phyloP scores from a whole-genome alignment of 2,113 vertebrate species.

The Neogale vison region DNA sequence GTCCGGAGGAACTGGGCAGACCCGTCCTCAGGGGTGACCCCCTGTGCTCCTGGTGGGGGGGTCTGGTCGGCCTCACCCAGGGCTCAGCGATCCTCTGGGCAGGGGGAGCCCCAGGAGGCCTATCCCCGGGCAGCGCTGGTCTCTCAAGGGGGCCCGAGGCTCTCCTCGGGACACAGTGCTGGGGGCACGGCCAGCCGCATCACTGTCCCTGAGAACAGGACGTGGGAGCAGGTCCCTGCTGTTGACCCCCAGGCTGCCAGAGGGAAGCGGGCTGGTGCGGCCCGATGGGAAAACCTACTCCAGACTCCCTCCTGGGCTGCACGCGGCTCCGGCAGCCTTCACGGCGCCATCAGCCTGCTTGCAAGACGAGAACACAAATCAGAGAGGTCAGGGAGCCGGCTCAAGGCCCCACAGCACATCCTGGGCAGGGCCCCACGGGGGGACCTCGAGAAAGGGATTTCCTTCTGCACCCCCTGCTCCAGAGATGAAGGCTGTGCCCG shows the following conservation, averaged over 20 bases:
- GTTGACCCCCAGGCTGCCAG: background rate
- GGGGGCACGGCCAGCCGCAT: background rate
- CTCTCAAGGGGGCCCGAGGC: background rate
- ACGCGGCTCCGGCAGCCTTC: background rate
- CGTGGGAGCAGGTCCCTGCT: background rate
- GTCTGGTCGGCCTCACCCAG: background rate
- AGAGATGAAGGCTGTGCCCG: fast-evolving
- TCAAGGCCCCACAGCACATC: background rate
- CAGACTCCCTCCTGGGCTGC: background rate
- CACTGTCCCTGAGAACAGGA: background rate
- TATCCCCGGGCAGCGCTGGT: background rate
- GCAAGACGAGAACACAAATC: background rate
- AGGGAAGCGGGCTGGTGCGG: background rate
- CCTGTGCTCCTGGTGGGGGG: background rate
- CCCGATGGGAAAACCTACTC: fast-evolving
- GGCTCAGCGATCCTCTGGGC: background rate
- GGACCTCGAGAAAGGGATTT: background rate
- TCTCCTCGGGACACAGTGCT: background rate
- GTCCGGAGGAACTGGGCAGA: background rate
- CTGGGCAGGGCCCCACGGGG: background rate
- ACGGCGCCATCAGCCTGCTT: background rate
- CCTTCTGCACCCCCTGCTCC: background rate
- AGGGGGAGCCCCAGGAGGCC: background rate
- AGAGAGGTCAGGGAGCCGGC: background rate
- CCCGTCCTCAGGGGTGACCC: background rate